Base-by-base conservation (phyloP, 2,113 vertebrate species). In the Scatophagus argus region DNA sequence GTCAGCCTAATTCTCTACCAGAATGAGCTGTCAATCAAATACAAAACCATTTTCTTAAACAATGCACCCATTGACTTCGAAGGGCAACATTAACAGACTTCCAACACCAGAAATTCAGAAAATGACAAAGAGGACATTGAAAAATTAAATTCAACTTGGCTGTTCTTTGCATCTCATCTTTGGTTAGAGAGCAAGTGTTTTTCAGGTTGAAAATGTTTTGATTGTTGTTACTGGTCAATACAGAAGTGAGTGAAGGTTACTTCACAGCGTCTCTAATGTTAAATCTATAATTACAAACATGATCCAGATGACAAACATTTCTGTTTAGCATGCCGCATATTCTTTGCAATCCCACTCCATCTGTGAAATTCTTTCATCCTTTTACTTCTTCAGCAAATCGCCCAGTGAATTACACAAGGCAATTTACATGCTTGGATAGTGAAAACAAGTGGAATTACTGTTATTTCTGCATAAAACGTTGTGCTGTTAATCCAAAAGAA, bases 391-490 rank as follows among this genome's bases (percentile, higher is more conserved):
- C 41, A 49, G 3, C 62, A 90, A 87, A 85, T 73, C 27, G 2
- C 66, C 66, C 59, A 60, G 44, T 77, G 82, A 85, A 86, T 88
- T 87, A 87, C 68, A 88, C 68, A 79, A 86, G 71, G 72, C 80
- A 81, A 88, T 91, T 88, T 72, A 81, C 80, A 87, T 90, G 89
- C 84, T 90, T 59, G 65, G 72, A 66, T 70, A 73, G 87, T 86
- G 74, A 88, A 85, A 91, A 92, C 81, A 90, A 88, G 86, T 68
- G 77, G 51, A 89, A 87, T 85, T 72, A 77, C 73, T 65, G 79
- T 87, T 80, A 77, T 79, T 79, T 84, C 59, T 66, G 47, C 74
- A 77, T 63, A 71, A 89, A 87, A 68, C 19, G 2, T 34, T 55
- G 38, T 61, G 65, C 62, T 27, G 66, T 72, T 85, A 86, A 78